A percentile compares a stretch with the other conserved stretches of the same genome.
Evolutionary conservation across 2,113 vertebrate genomes (phyloP).

Genomic region (Mungos mungo): DNA sequence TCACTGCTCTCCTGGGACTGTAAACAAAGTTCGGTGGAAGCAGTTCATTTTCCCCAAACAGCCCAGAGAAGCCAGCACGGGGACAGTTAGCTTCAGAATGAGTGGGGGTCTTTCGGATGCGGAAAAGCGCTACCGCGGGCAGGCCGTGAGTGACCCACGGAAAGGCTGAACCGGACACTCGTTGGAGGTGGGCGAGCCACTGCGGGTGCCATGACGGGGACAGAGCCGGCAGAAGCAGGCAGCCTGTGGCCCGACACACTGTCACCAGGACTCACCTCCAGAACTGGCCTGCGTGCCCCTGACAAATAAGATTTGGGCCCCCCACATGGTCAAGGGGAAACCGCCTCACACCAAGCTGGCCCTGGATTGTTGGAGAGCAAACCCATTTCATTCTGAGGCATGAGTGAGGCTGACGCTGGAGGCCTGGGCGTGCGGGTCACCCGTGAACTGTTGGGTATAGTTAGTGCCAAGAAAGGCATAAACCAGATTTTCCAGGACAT

Average conservation of each 20-base stretch:
- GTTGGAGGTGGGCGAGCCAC: too few relatives aligned
- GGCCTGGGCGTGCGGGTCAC: too few relatives aligned
- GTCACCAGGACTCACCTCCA: too few relatives aligned
- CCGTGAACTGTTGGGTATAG: rapidly evolving
- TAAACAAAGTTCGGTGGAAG: background rate
- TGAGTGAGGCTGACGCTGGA: rapidly evolving
- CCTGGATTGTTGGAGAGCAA: background rate
- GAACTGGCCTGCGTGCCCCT: rapidly evolving
- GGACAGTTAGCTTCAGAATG: background rate
- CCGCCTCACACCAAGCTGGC: rapidly evolving
- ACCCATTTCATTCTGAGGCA: rapidly evolving
- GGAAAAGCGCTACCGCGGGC: rapidly evolving
- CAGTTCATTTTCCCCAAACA: background rate
- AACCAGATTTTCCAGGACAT: rapidly evolving
- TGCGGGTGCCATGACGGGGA: too few relatives aligned
- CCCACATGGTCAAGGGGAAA: background rate
- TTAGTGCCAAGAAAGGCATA: background rate
- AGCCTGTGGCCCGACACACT: too few relatives aligned
- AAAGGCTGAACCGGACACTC: rapidly evolving
- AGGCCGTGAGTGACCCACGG: rapidly evolving
- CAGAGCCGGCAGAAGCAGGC: too few relatives aligned
- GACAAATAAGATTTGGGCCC: background rate
- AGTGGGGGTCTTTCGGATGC: background rate
- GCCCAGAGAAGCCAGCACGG: rapidly evolving
- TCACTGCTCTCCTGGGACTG: background rate